These are phyloP conservation scores for Caenorhabditis wallacei DNA, from an alignment of 2,888 invertebrate species.

Conservation along the genomic window DNA sequence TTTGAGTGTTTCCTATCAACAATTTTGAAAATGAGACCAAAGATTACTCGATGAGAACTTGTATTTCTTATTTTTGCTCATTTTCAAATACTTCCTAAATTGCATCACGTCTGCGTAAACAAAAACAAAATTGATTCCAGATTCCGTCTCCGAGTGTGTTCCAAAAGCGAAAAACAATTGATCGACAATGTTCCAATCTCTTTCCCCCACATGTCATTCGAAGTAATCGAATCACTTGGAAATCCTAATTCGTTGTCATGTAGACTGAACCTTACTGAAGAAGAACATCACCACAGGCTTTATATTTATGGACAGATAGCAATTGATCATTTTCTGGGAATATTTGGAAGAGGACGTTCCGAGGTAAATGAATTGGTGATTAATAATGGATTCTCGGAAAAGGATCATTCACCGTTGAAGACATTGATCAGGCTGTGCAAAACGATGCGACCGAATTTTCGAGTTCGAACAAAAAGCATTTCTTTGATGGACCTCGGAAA, in stretches of 20 bases:
- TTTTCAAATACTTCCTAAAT: too few species aligned
- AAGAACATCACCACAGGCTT: too few species aligned
- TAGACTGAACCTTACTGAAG: too few species aligned
- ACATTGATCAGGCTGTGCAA: neutral
- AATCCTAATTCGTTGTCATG: too few species aligned
- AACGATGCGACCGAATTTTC: neutral
- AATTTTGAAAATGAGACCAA: too few species aligned
- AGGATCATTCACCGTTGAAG: neutral
- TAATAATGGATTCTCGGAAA: neutral
- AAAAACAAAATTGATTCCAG: neutral
- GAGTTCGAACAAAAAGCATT: neutral
- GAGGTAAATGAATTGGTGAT: neutral
- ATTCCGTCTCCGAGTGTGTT: constrained; percentile 15
- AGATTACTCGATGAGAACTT: too few species aligned
- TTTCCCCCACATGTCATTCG: neutral
- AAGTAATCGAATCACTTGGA: neutral
- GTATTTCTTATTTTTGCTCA: too few species aligned
- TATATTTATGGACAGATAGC: neutral
- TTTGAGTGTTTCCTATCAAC: too few species aligned
- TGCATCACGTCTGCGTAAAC: too few species aligned
- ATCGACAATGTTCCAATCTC: neutral
- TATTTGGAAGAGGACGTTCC: neutral
- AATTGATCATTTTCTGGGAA: neutral
- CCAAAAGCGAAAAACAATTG: neutral
- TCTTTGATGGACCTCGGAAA: neutral